A percentile compares a stretch with the other conserved stretches of the same genome.
These are phyloP conservation scores for Eidolon dupreanum DNA, from an alignment of 2,797 vertebrate species.

Conservation along the genomic window DNA sequence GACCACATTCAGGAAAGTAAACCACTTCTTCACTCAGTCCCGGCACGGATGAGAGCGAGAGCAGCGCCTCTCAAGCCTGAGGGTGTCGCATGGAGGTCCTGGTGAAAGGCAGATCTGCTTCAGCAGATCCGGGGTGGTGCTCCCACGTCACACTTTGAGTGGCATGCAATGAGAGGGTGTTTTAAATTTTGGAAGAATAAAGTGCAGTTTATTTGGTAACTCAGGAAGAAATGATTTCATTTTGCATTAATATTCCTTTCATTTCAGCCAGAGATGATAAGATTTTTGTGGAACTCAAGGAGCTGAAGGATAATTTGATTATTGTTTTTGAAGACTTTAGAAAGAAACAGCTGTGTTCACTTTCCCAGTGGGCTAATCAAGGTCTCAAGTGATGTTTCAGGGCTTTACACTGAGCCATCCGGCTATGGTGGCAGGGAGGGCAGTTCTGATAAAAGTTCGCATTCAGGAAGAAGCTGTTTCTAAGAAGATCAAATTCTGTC, in stretches of 20 bases:
- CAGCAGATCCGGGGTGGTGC: too few species aligned
- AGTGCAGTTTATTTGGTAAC: neutral
- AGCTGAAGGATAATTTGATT: slow-evolving; percentile 21
- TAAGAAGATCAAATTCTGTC: neutral
- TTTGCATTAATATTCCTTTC: slow-evolving; percentile 27
- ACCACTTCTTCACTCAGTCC: neutral
- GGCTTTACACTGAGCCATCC: neutral
- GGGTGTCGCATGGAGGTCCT: neutral
- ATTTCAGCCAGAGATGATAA: neutral
- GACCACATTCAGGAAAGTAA: slow-evolving; percentile 39
- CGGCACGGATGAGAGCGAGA: neutral
- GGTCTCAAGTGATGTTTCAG: neutral
- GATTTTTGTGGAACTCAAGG: neutral
- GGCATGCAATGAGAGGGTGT: neutral
- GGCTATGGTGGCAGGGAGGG: neutral
- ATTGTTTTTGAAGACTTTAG: neutral
- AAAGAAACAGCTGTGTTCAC: slow-evolving; percentile 13
- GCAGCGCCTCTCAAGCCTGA: neutral
- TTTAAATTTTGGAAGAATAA: neutral
- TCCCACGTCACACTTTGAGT: neutral
- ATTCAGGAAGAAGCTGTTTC: neutral
- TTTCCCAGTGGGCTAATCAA: neutral
- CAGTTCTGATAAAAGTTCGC: neutral
- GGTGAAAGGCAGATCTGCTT: neutral
- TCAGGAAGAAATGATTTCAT: neutral